Evolutionary conservation across 2,113 vertebrate species (phyloP).

Genomic region (Cephalopholis sonnerati): DNA sequence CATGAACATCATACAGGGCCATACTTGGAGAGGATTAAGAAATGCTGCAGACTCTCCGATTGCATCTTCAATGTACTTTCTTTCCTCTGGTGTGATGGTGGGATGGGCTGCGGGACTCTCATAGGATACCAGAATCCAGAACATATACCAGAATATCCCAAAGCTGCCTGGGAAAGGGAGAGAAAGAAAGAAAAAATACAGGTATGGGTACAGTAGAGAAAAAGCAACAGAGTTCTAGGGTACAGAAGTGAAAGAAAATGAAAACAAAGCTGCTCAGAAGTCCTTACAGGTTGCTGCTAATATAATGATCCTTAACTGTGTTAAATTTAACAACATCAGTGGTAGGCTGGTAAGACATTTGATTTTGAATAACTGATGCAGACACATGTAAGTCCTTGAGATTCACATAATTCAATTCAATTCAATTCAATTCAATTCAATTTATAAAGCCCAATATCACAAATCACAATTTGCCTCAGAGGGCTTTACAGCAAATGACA

Average conservation of each 20-base stretch:
- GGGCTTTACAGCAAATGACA: no score
- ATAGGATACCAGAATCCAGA: conserved; percentile 98
- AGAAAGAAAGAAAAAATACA: neutral
- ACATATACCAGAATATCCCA: conserved; percentile 98
- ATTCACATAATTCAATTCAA: no score
- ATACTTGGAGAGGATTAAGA: conserved; percentile 84
- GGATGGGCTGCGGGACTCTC: conserved; percentile 97
- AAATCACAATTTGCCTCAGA: no score
- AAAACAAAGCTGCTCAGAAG: neutral
- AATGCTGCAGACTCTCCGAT: conserved; percentile 95
- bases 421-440: no score
- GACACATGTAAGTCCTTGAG: neutral
- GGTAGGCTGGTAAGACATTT: neutral
- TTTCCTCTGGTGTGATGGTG: conserved; percentile 96
- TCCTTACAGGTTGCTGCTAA: neutral
- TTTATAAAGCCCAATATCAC: no score
- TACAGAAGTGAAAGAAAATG: neutral
- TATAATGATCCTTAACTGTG: no score
- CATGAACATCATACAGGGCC: neutral
- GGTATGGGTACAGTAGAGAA: neutral
- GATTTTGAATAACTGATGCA: neutral
- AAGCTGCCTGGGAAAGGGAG: conserved; percentile 88
- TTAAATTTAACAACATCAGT: neutral
- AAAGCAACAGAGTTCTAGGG: neutral
- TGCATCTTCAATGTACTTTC: conserved; percentile 98